Conservation (phyloP, 2,113 vertebrate genomes). For the Oostethus manadensis region DNA sequence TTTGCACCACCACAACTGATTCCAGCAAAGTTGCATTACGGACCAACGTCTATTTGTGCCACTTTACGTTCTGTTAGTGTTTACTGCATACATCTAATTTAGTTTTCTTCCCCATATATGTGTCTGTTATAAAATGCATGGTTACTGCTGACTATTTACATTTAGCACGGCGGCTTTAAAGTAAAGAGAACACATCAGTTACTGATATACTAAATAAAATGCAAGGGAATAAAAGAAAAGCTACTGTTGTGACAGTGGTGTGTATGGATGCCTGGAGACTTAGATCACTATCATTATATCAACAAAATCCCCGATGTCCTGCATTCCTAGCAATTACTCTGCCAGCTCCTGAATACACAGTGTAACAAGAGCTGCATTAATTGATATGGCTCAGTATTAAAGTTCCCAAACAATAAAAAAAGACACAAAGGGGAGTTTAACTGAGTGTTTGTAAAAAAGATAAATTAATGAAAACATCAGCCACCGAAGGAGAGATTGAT, state of each 20-base stretch:
- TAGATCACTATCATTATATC: constrained; percentile 24
- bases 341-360: constrained; percentile 19
- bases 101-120: background rate
- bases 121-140: background rate
- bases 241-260: constrained; percentile 30
- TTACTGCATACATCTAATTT: too few species aligned
- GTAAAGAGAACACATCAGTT: background rate
- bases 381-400: constrained; percentile 44
- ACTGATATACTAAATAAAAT: background rate
- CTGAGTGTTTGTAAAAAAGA: constrained; percentile 36
- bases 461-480: constrained; percentile 40
- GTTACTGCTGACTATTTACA: background rate
- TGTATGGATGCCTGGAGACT: constrained; percentile 19
- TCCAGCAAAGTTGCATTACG: too few species aligned
- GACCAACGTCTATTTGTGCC: too few species aligned
- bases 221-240: constrained; percentile 1
- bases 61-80: too few species aligned
- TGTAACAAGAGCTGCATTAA: constrained; percentile 41
- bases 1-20: too few species aligned
- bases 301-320: constrained; percentile 41
- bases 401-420: constrained; percentile 48
- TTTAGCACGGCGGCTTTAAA: background rate
- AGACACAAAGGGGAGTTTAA: constrained; percentile 46
- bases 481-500: constrained; percentile 39
- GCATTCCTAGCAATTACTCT: constrained; percentile 28